Conservation (phyloP, 2,797 vertebrate genomes). For the Oceanodroma leucorhoa region DNA sequence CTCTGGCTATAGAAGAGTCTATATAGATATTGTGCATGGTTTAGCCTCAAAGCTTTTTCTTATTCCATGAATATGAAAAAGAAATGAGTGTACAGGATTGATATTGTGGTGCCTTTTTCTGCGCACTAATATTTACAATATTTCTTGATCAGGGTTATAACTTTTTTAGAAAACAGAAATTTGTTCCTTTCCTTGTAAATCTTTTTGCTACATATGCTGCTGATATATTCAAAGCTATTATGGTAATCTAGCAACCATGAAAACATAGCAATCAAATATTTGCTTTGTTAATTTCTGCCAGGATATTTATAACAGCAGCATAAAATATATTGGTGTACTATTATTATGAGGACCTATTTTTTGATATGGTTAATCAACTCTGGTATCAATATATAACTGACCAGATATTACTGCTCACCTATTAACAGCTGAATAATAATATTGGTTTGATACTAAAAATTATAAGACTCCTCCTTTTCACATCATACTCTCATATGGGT, state of each 20-base stretch:
- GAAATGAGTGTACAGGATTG: background rate
- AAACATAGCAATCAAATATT: background rate
- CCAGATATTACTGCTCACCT: background rate
- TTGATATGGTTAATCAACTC: background rate
- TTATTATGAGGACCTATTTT: background rate
- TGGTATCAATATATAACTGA: background rate
- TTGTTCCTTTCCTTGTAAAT: background rate
- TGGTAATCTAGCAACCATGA: background rate
- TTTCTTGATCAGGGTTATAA: background rate
- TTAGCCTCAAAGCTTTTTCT: background rate
- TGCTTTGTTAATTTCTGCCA: background rate
- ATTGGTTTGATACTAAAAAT: background rate
- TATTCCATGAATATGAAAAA: background rate
- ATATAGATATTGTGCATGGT: fast-evolving
- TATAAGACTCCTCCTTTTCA: background rate
- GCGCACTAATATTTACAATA: background rate
- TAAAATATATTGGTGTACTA: background rate
- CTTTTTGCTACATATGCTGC: background rate
- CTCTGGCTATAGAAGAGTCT: background rate
- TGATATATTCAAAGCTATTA: background rate
- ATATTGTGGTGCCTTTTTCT: background rate
- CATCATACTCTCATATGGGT: fast-evolving
- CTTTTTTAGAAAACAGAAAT: background rate
- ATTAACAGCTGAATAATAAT: background rate
- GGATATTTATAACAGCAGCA: background rate